Evolutionary conservation across 2,888 invertebrate species (phyloP), one percentile per base, ranked within the genome.

Genomic region (Ommatoiulus sabulosus): DNA sequence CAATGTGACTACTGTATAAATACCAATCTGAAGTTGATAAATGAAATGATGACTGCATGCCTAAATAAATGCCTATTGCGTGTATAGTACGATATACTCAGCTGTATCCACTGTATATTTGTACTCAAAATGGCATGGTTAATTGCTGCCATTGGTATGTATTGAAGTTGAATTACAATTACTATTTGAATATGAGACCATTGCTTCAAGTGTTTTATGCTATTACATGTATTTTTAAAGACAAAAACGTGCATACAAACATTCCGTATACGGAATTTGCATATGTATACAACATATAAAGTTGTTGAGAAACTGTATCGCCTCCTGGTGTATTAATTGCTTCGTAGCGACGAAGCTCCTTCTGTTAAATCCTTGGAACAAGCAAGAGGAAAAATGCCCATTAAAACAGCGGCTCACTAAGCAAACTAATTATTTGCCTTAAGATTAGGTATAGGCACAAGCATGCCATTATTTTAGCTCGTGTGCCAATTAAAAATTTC

Each of bases 391-490:
- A 52, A 72, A 72, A 24, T 24, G 24, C 8, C 24, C 72, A 72
- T 72, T 72, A 72, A 72, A 72, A 72, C 20, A 24, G 72, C 20
- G 24, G 20, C 10, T 10, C 72, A 20, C 72, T 72, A 72, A 72
- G 72, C 72, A 72, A 72, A 72, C 72, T 72, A 72, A 72, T 72
- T 72, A 72, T 72, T 72, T 72, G 20, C 8, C 24, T 20, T 72
- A 24, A 72, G 72, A 72, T 72, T 72, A 72, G 6, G 24, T 24
- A 72, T 72, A 8, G 24, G 24, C 7, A 2, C 72, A 5, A 72
- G 10, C 24, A 24, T 72, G 72, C 24, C 24, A 72, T 72, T 72
- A 72, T 20, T 24, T 72, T 20, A 72, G 72, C 20, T 72, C 24
- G 24, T 20, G 20, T 72, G 24, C 24, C 72, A 72, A 72, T 72